These are phyloP conservation scores for Thecophora atra DNA, from an alignment of 2,888 invertebrate genomes.

Conservation along the genomic window DNA sequence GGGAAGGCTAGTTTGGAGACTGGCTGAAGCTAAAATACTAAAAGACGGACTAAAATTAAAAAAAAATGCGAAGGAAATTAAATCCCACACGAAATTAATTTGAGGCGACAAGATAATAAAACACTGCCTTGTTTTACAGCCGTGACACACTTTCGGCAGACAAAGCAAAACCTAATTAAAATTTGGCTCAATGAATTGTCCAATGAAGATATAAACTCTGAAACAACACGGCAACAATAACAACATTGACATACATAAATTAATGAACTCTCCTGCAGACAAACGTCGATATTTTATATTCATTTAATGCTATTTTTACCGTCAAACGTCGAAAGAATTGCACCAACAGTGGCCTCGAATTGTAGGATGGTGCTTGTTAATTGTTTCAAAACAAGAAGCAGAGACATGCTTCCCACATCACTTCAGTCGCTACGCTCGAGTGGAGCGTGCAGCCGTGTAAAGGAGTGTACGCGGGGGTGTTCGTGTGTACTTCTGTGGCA, in stretches of 20 bases:
- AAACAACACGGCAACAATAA: neutral
- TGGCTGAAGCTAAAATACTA: no score
- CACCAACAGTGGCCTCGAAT: neutral
- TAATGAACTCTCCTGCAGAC: neutral
- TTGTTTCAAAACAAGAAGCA: neutral
- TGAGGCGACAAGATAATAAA: no score
- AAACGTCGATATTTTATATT: neutral
- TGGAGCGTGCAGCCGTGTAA: no score
- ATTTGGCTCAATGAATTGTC: neutral
- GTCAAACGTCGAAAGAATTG: neutral
- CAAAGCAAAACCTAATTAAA: slow-evolving; percentile 10
- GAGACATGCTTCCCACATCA: no score
- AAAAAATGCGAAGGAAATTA: no score
- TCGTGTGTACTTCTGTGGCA: neutral
- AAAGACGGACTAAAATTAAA: no score
- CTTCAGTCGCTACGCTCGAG: no score
- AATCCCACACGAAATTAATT: no score
- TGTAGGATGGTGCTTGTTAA: neutral
- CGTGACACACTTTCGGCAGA: no score
- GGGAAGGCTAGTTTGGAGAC: no score
- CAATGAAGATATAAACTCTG: neutral
- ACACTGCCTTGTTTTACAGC: no score
- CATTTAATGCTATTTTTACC: neutral
- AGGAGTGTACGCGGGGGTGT: no score
- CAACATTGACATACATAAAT: neutral